Evolutionary conservation across 2,888 invertebrate species (phyloP).

Genomic region (Ceriagrion tenellum): DNA sequence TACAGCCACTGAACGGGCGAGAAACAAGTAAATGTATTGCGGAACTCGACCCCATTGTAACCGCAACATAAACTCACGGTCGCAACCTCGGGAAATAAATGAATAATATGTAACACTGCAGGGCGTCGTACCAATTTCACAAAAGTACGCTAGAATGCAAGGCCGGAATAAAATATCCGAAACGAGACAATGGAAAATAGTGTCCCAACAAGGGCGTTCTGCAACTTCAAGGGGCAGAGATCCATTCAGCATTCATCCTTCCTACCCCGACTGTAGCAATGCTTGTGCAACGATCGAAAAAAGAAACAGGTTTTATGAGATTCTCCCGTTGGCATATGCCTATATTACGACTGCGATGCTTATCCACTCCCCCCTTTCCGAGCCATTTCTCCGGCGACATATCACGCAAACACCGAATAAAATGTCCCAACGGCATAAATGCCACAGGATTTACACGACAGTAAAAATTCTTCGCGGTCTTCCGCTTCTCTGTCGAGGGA

Average conservation of each 20-base stretch:
- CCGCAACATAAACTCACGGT: neutral
- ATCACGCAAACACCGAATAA: slow-evolving; percentile 22
- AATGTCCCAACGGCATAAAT: neutral
- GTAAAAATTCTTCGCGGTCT: neutral
- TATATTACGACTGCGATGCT: neutral
- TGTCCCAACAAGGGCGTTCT: neutral
- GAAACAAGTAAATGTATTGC: neutral
- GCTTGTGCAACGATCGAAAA: neutral
- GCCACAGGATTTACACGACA: neutral
- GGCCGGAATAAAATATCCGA: neutral
- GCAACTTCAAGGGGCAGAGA: neutral
- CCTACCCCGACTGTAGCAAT: neutral
- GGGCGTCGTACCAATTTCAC: neutral
- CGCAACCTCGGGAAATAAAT: neutral
- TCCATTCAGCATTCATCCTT: neutral
- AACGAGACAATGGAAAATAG: neutral
- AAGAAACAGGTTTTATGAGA: neutral
- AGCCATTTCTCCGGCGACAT: neutral
- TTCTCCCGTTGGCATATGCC: neutral
- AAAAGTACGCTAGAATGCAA: neutral
- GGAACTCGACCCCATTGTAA: neutral
- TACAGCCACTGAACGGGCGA: neutral
- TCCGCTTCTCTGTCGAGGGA: neutral
- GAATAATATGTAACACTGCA: no score
- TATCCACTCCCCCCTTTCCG: neutral